Evolutionary conservation across 2,797 vertebrate genomes (phyloP), one percentile per base, ranked within the genome.

Genomic region (Sebastes minor): DNA sequence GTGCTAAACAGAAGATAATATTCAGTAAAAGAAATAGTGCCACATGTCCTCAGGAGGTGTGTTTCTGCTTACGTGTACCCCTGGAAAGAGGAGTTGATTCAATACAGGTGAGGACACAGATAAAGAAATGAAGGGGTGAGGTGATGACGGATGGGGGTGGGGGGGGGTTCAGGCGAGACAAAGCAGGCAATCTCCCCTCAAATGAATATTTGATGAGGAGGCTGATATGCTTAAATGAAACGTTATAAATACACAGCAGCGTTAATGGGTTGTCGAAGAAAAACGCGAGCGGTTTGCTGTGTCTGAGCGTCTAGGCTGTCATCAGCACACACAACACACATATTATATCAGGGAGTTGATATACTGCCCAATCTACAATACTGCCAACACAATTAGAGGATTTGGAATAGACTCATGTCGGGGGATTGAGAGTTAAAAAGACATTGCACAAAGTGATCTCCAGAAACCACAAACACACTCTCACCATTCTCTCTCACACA

Each of bases 181-280:
- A 87, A 92, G 75, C 68, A 75, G 66, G 73, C 80, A 78, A 88
- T 90, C 85, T 88, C 75, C 64, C 72, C 38, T 77, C 66, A 75
- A 86, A 91, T 92, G 68, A 91, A 92, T 90, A 91, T 92, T 92
- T 86, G 81, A 93, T 92, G 86, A 89, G 83, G 22, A 75, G 57
- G 82, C 84, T 81, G 85, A 91, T 88, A 86, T 83, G 78, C 77
- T 74, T 70, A 86, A 90, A 87, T 86, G 73, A 92, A 85, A 90
- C 78, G 13, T 88, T 86, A 84, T 78, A 89, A 91, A 90, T 76
- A 86, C 83, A 71, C 81, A 46, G 81, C 74, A 30, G 74, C 27
- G 6, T 81, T 85, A 85, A 86, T 80, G 73, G 71, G 70, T 59
- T 81, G 78, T 85, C 80, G 55, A 79, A 77, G 70, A 32, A 60